Conservation (phyloP, 2,888 invertebrate genomes). For the Desoria tigrina region DNA sequence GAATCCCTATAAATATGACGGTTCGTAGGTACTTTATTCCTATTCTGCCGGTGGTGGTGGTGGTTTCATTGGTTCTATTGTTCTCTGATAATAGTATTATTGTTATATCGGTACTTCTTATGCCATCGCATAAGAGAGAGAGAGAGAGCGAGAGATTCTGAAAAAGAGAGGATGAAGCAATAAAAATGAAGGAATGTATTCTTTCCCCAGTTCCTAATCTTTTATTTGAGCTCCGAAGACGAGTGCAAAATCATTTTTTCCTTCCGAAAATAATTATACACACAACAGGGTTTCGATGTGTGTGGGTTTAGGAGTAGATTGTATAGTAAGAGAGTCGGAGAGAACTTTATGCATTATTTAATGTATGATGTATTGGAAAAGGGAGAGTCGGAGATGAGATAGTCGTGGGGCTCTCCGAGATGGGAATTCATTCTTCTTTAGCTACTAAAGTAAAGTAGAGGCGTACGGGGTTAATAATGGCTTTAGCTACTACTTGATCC, state of each 20-base stretch:
- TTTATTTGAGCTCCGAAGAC: constrained; percentile 51
- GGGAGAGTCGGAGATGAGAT: constrained; percentile 37
- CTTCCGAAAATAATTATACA: constrained; percentile 52
- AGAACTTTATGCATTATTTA: constrained; percentile 50
- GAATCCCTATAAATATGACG: not conserved
- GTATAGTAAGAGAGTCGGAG: too few species aligned
- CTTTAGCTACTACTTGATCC: not conserved
- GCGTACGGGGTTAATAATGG: not conserved
- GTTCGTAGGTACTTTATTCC: too few species aligned
- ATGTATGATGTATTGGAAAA: constrained; percentile 52
- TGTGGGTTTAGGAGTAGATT: constrained; percentile 28
- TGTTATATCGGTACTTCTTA: too few species aligned
- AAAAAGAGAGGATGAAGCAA: constrained; percentile 28
- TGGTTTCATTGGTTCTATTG: not conserved
- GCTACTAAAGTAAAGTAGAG: not conserved
- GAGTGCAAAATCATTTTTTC: constrained; percentile 51
- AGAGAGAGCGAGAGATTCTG: constrained; percentile 17
- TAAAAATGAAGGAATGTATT: constrained; percentile 41
- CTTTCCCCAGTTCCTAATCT: constrained; percentile 48
- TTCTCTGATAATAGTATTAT: too few species aligned
- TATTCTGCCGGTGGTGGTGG: not conserved
- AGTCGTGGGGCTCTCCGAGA: constrained; percentile 14
- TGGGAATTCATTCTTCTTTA: constrained; percentile 16
- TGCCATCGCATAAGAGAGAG: constrained; percentile 10
- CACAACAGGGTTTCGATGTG: constrained; percentile 49